Conservation (phyloP, 2,113 vertebrate species). For the Pangasianodon hypophthalmus region DNA sequence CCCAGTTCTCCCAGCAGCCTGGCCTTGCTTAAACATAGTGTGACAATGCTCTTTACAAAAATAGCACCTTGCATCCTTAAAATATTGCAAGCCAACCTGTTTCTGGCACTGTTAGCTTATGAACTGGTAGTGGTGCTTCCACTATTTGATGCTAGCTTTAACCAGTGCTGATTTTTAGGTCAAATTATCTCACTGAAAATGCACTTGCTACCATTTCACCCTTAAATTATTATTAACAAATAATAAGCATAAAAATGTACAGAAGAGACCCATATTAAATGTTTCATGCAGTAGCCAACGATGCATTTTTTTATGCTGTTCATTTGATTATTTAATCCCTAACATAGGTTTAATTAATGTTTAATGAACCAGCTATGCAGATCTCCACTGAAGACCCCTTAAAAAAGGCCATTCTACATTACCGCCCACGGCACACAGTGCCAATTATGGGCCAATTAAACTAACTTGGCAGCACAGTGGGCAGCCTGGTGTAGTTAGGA, state of each 20-base stretch:
- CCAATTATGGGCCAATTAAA: slow-evolving; percentile 43
- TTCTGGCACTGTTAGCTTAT: background rate
- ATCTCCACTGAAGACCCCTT: slow-evolving; percentile 10
- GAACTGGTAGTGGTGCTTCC: background rate
- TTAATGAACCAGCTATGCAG: slow-evolving; percentile 10
- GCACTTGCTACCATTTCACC: background rate
- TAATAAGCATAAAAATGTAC: background rate
- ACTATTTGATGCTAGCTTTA: background rate
- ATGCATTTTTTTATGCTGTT: background rate
- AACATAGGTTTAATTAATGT: slow-evolving; percentile 18
- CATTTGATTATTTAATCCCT: slow-evolving; percentile 21
- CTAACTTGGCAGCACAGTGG: slow-evolving; percentile 27
- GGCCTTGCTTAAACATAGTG: background rate
- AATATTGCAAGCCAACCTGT: background rate
- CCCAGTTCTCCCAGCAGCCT: background rate
- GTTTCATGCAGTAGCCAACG: background rate
- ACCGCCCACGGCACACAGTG: slow-evolving; percentile 19
- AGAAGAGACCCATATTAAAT: background rate
- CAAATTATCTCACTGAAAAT: background rate
- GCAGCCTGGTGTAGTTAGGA: slow-evolving; percentile 32
- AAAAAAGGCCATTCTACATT: slow-evolving; percentile 20
- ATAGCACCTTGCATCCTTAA: background rate
- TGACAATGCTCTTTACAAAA: background rate
- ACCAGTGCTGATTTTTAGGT: background rate
- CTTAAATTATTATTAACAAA: background rate